phyloP scores from a whole-genome alignment of 1,140 invertebrate species.

The Streblospio benedicti region DNA sequence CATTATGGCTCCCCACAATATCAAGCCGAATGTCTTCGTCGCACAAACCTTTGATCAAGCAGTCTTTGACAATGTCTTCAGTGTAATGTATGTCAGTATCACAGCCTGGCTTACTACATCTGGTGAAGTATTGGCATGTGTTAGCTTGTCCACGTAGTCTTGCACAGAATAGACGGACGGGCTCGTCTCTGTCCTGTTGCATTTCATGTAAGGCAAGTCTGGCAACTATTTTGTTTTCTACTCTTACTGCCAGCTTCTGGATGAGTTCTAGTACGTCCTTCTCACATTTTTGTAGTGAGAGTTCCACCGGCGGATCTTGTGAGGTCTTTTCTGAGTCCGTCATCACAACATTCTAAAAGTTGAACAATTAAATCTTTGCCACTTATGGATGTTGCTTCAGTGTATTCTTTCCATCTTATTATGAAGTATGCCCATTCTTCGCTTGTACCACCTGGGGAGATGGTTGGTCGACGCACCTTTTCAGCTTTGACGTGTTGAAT shows the following conservation, averaged over 20 bases:
- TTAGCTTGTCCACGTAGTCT: no score
- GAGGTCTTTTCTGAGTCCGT: conserved; percentile 16
- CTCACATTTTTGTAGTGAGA: conserved; percentile 14
- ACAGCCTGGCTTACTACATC: no score
- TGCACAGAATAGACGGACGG: conserved; percentile 18
- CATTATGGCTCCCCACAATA: no score
- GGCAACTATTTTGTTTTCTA: conserved; percentile 24
- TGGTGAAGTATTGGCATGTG: no score
- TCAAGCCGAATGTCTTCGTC: no score
- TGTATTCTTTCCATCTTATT: conserved; percentile 14
- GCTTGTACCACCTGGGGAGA: not conserved
- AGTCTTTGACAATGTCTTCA: no score
- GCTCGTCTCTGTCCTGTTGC: conserved; percentile 19
- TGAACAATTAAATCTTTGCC: conserved; percentile 17
- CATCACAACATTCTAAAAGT: conserved; percentile 24
- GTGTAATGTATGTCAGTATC: no score
- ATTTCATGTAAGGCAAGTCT: conserved; percentile 21
- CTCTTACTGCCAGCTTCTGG: conserved; percentile 15
- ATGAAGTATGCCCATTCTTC: conserved; percentile 3
- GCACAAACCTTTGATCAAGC: no score
- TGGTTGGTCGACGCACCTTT: not conserved
- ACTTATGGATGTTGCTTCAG: conserved; percentile 14
- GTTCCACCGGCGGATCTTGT: conserved; percentile 16
- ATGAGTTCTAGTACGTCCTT: conserved; percentile 20
- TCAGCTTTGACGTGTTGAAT: no score